Percentiles rank a stretch among this genome's conserved stretches.
These are phyloP conservation scores for Thymallus thymallus DNA, from an alignment of 2,113 vertebrate species.

Conservation along the genomic window DNA sequence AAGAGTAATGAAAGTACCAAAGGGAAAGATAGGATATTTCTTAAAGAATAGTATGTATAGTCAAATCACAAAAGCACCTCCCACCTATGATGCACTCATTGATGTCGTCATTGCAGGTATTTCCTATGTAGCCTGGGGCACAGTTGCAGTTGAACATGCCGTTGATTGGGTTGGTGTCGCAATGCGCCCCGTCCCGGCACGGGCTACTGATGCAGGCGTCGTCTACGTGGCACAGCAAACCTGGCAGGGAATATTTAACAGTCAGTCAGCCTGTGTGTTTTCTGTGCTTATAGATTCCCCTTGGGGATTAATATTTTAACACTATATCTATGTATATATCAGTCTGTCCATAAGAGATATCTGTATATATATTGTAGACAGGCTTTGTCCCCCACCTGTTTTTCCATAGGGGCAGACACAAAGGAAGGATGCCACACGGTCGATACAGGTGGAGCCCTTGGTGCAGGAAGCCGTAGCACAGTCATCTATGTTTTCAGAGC, in stretches of 20 bases:
- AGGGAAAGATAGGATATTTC: not conserved
- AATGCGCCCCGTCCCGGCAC: conserved; percentile 83
- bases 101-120: conserved; percentile 79
- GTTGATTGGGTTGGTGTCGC: conserved; percentile 85
- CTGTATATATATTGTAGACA: no score
- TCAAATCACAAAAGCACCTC: not conserved
- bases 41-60: not conserved
- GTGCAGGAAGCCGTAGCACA: conserved; percentile 79
- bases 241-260: conserved; percentile 51
- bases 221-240: conserved; percentile 82
- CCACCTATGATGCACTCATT: conserved; percentile 85
- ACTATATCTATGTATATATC: no score
- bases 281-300: not conserved
- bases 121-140: conserved; percentile 79
- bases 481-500: conserved; percentile 86
- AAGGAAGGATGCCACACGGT: conserved; percentile 84
- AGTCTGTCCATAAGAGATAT: no score
- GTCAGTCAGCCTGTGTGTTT: not conserved
- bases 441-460: conserved; percentile 80
- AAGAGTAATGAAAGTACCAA: not conserved
- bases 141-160: conserved; percentile 87
- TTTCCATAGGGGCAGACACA: conserved; percentile 83
- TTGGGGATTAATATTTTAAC: no score
- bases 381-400: conserved; percentile 69
- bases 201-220: conserved; percentile 87